A percentile compares a stretch with the other conserved stretches of the same genome.
Conservation (phyloP, 2,797 vertebrate genomes). For the Sardinella longiceps region DNA sequence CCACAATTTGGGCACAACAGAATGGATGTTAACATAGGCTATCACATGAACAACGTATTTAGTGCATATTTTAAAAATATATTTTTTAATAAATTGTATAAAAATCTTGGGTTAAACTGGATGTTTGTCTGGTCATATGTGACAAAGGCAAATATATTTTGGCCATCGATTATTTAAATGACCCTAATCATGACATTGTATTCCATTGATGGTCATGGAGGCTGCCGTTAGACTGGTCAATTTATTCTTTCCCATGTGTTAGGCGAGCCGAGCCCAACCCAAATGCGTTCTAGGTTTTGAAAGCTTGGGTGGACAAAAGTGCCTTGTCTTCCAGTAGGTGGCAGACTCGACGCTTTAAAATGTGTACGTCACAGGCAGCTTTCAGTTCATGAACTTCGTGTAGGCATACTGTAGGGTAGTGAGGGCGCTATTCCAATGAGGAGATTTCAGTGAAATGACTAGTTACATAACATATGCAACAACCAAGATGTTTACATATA, state of each 20-base stretch:
- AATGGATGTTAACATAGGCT: neutral
- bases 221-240: neutral
- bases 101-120: neutral
- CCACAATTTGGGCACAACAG: neutral
- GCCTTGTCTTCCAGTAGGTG: constrained; percentile 24
- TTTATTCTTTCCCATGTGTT: neutral
- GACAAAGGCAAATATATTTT: too few species aligned
- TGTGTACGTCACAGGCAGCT: constrained; percentile 12
- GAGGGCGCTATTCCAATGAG: constrained; percentile 9
- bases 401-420: neutral
- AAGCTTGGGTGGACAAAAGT: constrained; percentile 18
- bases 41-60: neutral
- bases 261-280: constrained; percentile 20
- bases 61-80: neutral
- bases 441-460: neutral
- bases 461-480: constrained; percentile 36
- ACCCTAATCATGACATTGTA: neutral
- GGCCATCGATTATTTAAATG: neutral
- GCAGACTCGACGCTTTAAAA: constrained; percentile 13
- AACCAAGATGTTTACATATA: constrained; percentile 34
- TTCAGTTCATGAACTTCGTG: constrained; percentile 26
- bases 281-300: constrained; percentile 10
- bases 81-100: neutral
- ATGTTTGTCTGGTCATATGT: too few species aligned
- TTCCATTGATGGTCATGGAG: neutral